Evolutionary conservation across 2,797 vertebrate genomes (phyloP), one percentile per base, ranked within the genome.

Genomic region (Spheniscus humboldti): DNA sequence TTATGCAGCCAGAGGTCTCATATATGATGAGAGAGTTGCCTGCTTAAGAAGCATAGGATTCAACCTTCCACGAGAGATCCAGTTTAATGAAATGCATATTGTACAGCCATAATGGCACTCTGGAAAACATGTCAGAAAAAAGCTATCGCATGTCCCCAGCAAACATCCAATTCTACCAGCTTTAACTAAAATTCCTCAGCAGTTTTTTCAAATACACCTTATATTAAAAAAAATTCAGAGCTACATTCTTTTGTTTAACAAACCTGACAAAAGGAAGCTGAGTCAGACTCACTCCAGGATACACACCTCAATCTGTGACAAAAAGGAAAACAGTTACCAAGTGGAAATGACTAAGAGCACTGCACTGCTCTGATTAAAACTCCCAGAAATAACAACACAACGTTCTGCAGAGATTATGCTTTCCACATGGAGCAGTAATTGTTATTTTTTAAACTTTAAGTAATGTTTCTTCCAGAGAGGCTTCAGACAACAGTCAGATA

Each of bases 271-370:
- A 77, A 96, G 96, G 94, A 97, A 96, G 95, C 93, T 89, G 90
- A 96, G 81, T 94, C 89, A 94, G 83, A 92, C 67, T 18, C 35
- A 3, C 67, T 85, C 60, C 94, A 94, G 90, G 92, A 95, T 94
- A 92, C 6, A 0, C 86, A 89, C 82, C 83, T 86, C 94, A 71
- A 47, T 84, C 91, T 57, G 47, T 74, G 89, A 74, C 93, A 94
- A 85, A 85, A 74, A 92, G 96, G 94, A 95, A 97, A 92, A 81
- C 68, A 62, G 88, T 73, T 83, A 76, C 87, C 74, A 14, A 95
- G 67, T 92, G 96, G 97, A 97, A 97, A 90, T 94, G 78, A 95
- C 94, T 92, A 77, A 94, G 37, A 89, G 90, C 87, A 59, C 85
- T 92, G 88, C 68, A 47, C 57, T 71, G 79, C 64, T 55, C 93